These are phyloP conservation scores for Cygnus atratus DNA, from an alignment of 2,113 vertebrate species.

Conservation along the genomic window DNA sequence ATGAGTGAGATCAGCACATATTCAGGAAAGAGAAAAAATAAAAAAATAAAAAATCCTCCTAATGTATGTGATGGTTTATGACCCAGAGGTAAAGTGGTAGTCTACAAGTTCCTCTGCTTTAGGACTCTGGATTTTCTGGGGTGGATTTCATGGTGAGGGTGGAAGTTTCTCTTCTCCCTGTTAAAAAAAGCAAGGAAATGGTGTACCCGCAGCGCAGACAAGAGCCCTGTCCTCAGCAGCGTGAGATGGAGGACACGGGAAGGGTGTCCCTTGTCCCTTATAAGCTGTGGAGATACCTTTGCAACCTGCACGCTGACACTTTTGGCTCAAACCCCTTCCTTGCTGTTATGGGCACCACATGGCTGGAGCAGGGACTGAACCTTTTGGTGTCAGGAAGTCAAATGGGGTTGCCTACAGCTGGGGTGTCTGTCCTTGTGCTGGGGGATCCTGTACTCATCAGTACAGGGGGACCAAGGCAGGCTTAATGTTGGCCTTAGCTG, in stretches of 20 bases:
- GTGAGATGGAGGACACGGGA: background rate
- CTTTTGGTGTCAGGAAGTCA: background rate
- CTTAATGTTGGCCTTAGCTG: background rate
- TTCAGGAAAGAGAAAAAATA: background rate
- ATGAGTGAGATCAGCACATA: slow-evolving; percentile 72
- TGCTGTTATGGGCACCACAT: background rate
- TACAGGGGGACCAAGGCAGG: background rate
- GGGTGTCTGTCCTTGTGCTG: background rate
- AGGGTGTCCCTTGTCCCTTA: background rate
- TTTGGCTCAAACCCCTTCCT: background rate
- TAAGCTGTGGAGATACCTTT: background rate
- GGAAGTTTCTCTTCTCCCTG: background rate
- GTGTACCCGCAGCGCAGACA: background rate
- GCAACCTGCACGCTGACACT: background rate
- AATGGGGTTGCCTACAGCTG: background rate
- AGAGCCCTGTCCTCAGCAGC: background rate
- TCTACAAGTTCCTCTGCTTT: background rate
- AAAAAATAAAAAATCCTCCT: background rate
- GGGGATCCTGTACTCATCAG: background rate
- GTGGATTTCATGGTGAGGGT: background rate
- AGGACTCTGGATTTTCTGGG: background rate
- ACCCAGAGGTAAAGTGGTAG: background rate
- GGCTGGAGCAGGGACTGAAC: background rate
- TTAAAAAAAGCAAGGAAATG: background rate
- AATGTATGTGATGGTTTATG: background rate